phyloP scores from a whole-genome alignment of 2,113 vertebrate genomes.

The Cyphomyrus discorhynchus region DNA sequence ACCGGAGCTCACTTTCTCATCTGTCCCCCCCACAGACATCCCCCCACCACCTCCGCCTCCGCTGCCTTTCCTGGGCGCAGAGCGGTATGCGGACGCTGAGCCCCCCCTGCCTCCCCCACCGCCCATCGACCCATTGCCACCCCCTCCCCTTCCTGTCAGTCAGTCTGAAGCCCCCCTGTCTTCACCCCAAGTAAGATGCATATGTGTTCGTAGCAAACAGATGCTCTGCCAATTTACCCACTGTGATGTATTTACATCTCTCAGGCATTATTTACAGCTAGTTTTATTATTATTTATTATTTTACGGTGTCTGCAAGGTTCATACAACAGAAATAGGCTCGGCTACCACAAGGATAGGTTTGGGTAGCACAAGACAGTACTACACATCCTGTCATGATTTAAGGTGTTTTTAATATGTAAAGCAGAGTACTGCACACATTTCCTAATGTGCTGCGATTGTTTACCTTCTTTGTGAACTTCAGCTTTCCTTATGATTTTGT shows the following conservation, averaged over 20 bases:
- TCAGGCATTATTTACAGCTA: not conserved
- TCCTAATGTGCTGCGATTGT: not conserved
- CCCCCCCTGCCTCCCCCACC: slow-evolving; percentile 34
- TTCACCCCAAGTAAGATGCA: slow-evolving; percentile 41
- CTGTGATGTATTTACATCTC: not conserved
- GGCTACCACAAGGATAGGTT: not conserved
- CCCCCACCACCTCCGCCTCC: slow-evolving; percentile 34
- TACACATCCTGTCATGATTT: not conserved
- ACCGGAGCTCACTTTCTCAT: not conserved
- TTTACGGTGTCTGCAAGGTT: not conserved
- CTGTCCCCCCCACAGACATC: slow-evolving; percentile 31
- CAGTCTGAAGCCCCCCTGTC: slow-evolving; percentile 28
- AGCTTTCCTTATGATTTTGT: not conserved
- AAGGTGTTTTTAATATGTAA: not conserved
- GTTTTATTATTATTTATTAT: not conserved
- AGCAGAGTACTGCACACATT: not conserved
- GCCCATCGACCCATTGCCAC: slow-evolving; percentile 15
- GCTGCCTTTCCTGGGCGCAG: slow-evolving; percentile 15
- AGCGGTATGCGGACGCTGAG: slow-evolving; percentile 36
- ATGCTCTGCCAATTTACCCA: not conserved
- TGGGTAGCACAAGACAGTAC: not conserved
- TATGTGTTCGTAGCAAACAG: not conserved
- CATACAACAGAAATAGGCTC: not conserved
- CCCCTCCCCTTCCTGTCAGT: slow-evolving; percentile 19
- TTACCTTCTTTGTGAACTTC: not conserved